Evolutionary conservation across 2,797 vertebrate species (phyloP), one percentile per base, ranked within the genome.

Genomic region (Pipistrellus pygmaeus): DNA sequence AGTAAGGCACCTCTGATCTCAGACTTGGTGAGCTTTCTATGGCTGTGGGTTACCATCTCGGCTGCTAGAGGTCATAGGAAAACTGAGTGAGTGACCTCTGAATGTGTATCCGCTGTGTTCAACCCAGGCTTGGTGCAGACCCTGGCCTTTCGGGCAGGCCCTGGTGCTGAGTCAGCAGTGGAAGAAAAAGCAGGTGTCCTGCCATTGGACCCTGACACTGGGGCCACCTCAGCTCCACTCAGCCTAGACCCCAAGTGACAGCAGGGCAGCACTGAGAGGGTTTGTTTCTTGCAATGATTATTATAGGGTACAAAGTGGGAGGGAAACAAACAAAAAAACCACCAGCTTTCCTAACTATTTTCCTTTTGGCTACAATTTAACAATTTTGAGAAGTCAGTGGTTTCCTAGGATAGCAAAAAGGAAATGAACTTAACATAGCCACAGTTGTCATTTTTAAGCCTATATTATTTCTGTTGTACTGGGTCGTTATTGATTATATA

Each of bases 341-440:
- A 44, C 44, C 11, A 20, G 8, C 68, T 81, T 38, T 60, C 32
- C 14, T 48, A 75, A 76, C 5, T 41, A 60, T 73, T 88, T 73
- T 21, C 14, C 12, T 88, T 92, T 72, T 51, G 57, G 18, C 25
- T 88, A 20, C 14, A 82, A 85, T 84, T 83, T 84, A 86, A 76
- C 41, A 46, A 25, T 81, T 92, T 90, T 82, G 66, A 48, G 25
- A 93, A 27, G 38, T 30, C 46, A 72, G 8, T 9, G 73, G 77
- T 83, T 62, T 41, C 48, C 18, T 23, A 23, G 32, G 73, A 73
- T 17, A 66, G 38, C 21, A 15, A 27, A 62, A 80, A 87, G 6
- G 20, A 90, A 85, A 77, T 72, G 44, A 57, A 83, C 51, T 93
- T 95, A 55, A 85, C 88, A 83, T 60, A 46, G 4, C 15, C 35